Conservation (phyloP, 1,140 invertebrate genomes). For the Diorhabda elongata region DNA sequence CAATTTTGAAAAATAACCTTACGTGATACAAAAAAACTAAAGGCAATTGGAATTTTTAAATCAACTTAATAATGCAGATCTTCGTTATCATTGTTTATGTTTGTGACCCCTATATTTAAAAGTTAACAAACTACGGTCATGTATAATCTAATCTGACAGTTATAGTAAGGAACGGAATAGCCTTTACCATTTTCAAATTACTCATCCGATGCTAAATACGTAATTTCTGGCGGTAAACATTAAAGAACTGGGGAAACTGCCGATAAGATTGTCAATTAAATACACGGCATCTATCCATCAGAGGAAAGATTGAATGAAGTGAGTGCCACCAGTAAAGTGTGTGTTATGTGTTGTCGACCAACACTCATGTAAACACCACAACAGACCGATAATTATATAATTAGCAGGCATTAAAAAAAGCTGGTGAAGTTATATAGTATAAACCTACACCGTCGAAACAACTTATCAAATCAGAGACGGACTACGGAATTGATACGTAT, state of each 20-base stretch:
- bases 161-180: not conserved
- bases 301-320: not conserved
- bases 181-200: not conserved
- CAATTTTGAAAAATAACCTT: too few species aligned
- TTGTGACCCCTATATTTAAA: too few species aligned
- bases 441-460: not conserved
- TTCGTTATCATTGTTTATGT: too few species aligned
- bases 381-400: not conserved
- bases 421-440: not conserved
- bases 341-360: not conserved
- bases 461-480: not conserved
- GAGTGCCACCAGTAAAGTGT: not conserved
- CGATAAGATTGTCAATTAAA: conserved; percentile 2
- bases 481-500: not conserved
- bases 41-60: too few species aligned
- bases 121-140: too few species aligned
- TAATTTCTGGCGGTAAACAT: conserved; percentile 2
- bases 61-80: too few species aligned
- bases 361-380: not conserved
- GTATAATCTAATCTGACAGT: not conserved
- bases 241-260: not conserved
- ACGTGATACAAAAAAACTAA: too few species aligned
- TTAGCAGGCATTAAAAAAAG: not conserved
- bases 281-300: not conserved
- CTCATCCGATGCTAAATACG: conserved; percentile 1